Conservation (phyloP, 2,113 vertebrate genomes). For the Brachyhypopomus occidentalis region DNA sequence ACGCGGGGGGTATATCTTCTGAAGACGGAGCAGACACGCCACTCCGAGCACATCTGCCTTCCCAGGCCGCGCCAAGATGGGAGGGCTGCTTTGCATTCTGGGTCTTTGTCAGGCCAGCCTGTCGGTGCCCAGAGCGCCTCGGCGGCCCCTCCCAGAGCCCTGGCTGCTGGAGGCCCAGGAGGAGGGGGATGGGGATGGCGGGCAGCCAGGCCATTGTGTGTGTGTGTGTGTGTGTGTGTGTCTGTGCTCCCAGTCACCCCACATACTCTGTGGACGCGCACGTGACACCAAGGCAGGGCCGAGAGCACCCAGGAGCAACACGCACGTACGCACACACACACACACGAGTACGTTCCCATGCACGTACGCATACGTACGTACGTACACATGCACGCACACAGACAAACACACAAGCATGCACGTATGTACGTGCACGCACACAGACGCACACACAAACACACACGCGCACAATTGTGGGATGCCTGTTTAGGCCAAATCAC, state of each 20-base stretch:
- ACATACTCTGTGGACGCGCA: not conserved
- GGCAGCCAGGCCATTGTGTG: slow-evolving; percentile 46
- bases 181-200: slow-evolving; percentile 43
- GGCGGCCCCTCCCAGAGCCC: slow-evolving; percentile 37
- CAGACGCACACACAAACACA: too few relatives aligned
- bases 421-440: too few relatives aligned
- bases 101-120: slow-evolving; percentile 31
- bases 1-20: not conserved
- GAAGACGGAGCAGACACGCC: not conserved
- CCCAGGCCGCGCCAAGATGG: not conserved
- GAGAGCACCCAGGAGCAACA: too few relatives aligned
- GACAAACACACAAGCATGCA: too few relatives aligned
- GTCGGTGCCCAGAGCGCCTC: slow-evolving; percentile 14
- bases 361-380: too few relatives aligned
- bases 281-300: slow-evolving; percentile 23
- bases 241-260: not conserved
- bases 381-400: too few relatives aligned
- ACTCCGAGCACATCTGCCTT: slow-evolving; percentile 10
- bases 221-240: slow-evolving; percentile 35
- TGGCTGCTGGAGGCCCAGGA: slow-evolving; percentile 9
- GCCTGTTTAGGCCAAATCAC: too few relatives aligned
- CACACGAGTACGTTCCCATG: too few relatives aligned
- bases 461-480: too few relatives aligned
- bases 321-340: too few relatives aligned
- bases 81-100: slow-evolving; percentile 18